Percentiles rank a stretch among this genome's conserved stretches.
Conservation (phyloP, 1,140 invertebrate genomes). For the Leptoteleia sp. region DNA sequence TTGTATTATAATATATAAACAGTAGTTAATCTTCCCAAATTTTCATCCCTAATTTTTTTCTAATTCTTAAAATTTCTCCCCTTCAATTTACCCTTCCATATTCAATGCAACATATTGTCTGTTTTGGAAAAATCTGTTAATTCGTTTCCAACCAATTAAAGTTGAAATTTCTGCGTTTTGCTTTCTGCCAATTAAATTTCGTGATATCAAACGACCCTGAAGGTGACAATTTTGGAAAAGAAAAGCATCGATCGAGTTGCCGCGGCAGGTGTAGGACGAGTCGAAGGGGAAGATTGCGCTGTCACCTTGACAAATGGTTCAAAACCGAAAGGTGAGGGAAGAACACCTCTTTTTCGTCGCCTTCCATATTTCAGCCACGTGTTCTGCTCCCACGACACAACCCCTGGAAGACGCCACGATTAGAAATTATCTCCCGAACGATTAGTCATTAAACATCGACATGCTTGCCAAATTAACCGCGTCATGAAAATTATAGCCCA, state of each 20-base stretch:
- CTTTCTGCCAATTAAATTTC: no score
- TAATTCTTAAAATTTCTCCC: no score
- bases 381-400: constrained; percentile 73
- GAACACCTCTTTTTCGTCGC: constrained; percentile 38
- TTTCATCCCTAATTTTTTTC: no score
- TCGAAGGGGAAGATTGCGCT: constrained; percentile 74
- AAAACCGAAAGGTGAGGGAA: constrained; percentile 70
- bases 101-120: no score
- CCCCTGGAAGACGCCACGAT: constrained; percentile 64
- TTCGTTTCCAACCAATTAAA: no score
- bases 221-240: constrained; percentile 30
- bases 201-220: background rate
- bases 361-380: constrained; percentile 69
- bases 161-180: no score
- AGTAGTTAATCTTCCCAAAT: no score
- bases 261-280: constrained; percentile 64
- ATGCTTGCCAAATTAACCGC: constrained; percentile 70
- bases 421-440: constrained; percentile 64
- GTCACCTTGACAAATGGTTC: constrained; percentile 79
- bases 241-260: constrained; percentile 48
- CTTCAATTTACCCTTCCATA: no score
- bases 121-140: no score
- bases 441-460: constrained; percentile 77
- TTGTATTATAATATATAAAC: no score
- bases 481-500: constrained; percentile 45